A percentile compares a stretch with the other conserved stretches of the same genome.
phyloP scores from a whole-genome alignment of 1,140 invertebrate genomes.

The Drosophila pandora region DNA sequence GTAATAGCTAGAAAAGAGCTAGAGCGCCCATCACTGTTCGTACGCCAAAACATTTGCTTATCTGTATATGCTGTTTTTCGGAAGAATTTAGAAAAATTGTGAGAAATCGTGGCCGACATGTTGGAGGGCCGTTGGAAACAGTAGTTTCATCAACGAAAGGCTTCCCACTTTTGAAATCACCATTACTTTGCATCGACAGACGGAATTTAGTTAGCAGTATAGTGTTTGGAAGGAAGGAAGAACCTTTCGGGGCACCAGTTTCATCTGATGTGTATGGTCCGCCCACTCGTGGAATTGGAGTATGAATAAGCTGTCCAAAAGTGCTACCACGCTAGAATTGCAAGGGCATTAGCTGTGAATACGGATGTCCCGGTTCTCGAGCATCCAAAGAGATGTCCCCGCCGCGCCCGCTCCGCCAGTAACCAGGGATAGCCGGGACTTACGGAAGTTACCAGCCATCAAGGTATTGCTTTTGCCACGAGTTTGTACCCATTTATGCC shows the following conservation, averaged over 20 bases:
- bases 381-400: conserved; percentile 33
- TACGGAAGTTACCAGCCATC: conserved; percentile 27
- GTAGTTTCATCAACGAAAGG: neutral
- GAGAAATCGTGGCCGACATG: conserved; percentile 5
- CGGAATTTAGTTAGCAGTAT: conserved; percentile 11
- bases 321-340: neutral
- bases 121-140: neutral
- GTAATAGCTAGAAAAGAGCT: neutral
- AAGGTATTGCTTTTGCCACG: conserved; percentile 29
- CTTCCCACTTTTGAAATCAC: neutral
- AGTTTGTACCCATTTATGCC: neutral
- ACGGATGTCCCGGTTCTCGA: conserved; percentile 23
- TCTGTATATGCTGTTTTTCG: conserved; percentile 26
- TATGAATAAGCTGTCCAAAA: neutral
- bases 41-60: conserved; percentile 50
- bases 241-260: conserved; percentile 17
- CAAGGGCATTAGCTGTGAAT: neutral
- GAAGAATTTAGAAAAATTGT: conserved; percentile 1
- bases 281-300: neutral
- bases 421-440: conserved; percentile 32
- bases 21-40: conserved; percentile 31
- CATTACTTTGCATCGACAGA: neutral
- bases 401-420: conserved; percentile 15
- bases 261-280: neutral
- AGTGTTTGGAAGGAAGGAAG: neutral